Base-by-base conservation (phyloP, 2,113 vertebrate genomes). In the Stictonetta naevosa region DNA sequence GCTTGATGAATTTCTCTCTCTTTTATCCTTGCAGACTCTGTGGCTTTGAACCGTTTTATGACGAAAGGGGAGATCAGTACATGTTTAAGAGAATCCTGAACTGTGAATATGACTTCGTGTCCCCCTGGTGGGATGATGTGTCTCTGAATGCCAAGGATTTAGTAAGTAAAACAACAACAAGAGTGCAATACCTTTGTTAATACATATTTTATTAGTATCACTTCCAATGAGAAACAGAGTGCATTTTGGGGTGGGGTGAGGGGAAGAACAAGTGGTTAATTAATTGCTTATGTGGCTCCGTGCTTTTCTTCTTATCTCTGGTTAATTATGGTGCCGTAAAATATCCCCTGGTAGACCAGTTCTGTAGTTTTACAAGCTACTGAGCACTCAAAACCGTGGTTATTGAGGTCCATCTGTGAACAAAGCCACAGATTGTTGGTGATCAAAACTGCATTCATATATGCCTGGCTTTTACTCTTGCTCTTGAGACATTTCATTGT, bases 91-190 rank as follows among this genome's bases (percentile, higher is more conserved):
- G 98, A 96, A 99, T 99, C 96, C 97, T 99, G 79, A 99, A 98
- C 93, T 99, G 98, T 97, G 98, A 99, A 98, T 99, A 99, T 96
- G 98, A 99, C 97, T 99, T 99, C 98, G 98, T 99, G 97, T 99
- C 99, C 95, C 99, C 99, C 93, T 99, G 99, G 99, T 99, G 99
- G 99, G 98, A 99, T 96, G 98, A 99, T 67, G 99, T 99, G 34
- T 99, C 99, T 93, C 97, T 99, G 86, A 99, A 99, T 87, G 99
- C 99, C 93, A 99, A 99, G 97, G 99, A 99, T 92, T 98, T 99
- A 98, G 99, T 99, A 97, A 98, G 98, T 98, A 88, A 76, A 64
- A 55, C 5, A 76, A 73, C 92, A 93, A 85, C 20, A 11, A 93
- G 73, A 67, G 17, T 52, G 3, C 17, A 31, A 5, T 58, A 63